Conservation (phyloP, 2,888 invertebrate species). For the Trissolcus japonicus region DNA sequence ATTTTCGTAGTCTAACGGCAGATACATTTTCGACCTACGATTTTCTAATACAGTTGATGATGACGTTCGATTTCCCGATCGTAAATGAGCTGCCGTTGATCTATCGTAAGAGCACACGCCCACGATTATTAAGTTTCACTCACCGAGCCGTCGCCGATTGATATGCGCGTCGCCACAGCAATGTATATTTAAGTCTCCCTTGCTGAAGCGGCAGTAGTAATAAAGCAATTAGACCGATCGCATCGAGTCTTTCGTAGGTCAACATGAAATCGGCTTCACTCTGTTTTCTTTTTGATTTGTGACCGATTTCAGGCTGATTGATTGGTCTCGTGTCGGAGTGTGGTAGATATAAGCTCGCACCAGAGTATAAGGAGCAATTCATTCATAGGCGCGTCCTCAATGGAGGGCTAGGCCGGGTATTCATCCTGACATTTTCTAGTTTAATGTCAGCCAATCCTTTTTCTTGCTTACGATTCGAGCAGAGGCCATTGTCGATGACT, state of each 20-base stretch:
- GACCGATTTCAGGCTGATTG: too few species aligned
- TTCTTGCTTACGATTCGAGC: constrained; percentile 31
- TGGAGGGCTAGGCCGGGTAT: constrained; percentile 65
- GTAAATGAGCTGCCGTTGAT: constrained; percentile 26
- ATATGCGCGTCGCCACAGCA: constrained; percentile 13
- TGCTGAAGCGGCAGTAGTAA: not conserved
- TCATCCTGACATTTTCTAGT: constrained; percentile 65
- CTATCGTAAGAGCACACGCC: constrained; percentile 25
- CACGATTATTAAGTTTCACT: constrained; percentile 41
- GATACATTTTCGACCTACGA: too few species aligned
- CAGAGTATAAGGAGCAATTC: constrained; percentile 40
- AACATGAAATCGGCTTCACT: not conserved
- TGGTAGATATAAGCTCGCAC: constrained; percentile 6
- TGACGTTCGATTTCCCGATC: too few species aligned
- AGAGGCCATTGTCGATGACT: constrained; percentile 56
- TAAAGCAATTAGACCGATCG: not conserved
- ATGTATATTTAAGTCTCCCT: not conserved
- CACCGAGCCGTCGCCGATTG: constrained; percentile 14
- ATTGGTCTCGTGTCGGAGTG: too few species aligned
- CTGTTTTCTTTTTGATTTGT: not conserved
- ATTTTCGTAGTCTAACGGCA: too few species aligned
- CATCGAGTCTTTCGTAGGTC: too few species aligned
- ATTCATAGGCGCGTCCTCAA: constrained; percentile 64
- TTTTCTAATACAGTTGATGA: too few species aligned
- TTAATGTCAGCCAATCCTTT: constrained; percentile 62